Evolutionary conservation across 1,140 invertebrate species (phyloP), one percentile per base, ranked within the genome.

Genomic region (Caenorhabditis briggsae): DNA sequence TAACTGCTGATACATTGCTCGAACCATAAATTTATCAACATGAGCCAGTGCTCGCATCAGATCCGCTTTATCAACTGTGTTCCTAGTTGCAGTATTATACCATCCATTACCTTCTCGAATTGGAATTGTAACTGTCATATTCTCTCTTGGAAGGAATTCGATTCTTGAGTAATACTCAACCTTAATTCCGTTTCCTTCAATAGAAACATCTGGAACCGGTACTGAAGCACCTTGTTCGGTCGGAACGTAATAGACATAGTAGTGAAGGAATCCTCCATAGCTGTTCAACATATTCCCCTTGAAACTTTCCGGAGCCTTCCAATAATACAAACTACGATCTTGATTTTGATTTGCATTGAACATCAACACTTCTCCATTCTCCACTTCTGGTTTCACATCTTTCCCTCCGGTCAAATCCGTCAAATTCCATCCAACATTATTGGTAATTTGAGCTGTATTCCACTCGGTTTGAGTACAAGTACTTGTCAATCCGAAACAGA

Each of bases 1-100:
- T 92, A 97, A 96, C 0, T 96, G 96, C 92, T 98, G 96, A 93
- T 95, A 99, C 83, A 96, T 96, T 0, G 96, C 96, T 83, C 97
- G 94, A 41, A 99, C 94, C 89, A 98, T 94, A 18, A 99, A 90
- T 46, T 95, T 93, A 86, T 95, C 95, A 0, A 99, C 90, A 89
- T 96, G 94, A 7, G 95, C 94, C n/a, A 99, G 93, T 1, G 97
- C 94, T 41, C 95, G 94, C 92, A 99, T 95, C 90, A 99, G 95
- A 90, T 98, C 95, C 8, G 93, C 92, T 86, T 96, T 94, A 1
- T 95, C 94, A 5, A 96, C 96, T 9, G 94, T 89, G 61, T 84
- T 87, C 14, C 91, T 41, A 41, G 89, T 90, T 5, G 46, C 74
- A 2, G 90, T 82, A 61, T 92, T 91, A 85, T 94, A 94, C 41